These are phyloP conservation scores for Philonicus albiceps DNA, from an alignment of 2,888 invertebrate species.

Conservation along the genomic window DNA sequence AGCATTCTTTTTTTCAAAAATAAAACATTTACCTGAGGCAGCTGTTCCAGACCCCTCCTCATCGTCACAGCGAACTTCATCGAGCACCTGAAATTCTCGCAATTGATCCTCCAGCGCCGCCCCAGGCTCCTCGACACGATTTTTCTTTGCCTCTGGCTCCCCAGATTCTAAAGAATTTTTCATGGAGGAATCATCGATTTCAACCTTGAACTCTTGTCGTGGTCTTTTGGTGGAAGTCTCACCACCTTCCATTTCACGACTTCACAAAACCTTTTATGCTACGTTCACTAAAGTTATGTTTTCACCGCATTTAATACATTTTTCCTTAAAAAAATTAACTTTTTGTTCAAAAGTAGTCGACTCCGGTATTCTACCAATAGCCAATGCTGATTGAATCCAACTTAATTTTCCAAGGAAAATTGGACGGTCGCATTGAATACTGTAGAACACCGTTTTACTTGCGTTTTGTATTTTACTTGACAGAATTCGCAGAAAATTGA, in stretches of 20 bases:
- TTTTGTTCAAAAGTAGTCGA: slow-evolving; percentile 48
- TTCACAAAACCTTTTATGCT: background rate
- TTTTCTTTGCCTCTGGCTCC: background rate
- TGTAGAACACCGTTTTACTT: slow-evolving; percentile 56
- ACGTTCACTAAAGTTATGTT: background rate
- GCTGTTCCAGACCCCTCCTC: slow-evolving; percentile 59
- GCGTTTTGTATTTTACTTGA: background rate
- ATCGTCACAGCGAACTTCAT: slow-evolving; percentile 68
- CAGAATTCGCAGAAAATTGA: background rate
- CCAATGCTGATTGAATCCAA: slow-evolving; percentile 65
- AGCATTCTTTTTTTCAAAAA: background rate
- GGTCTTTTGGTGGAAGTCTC: background rate
- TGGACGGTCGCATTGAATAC: slow-evolving; percentile 65
- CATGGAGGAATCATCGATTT: background rate
- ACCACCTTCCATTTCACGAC: background rate
- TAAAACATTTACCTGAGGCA: background rate
- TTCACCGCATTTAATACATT: background rate
- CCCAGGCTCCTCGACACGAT: slow-evolving; percentile 54
- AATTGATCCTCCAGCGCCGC: slow-evolving; percentile 61
- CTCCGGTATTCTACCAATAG: slow-evolving; percentile 59
- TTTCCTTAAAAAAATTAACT: slow-evolving; percentile 8
- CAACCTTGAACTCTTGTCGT: background rate
- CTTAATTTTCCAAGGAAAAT: slow-evolving; percentile 55
- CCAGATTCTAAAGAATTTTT: background rate
- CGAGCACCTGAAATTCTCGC: slow-evolving; percentile 71